These are phyloP conservation scores for Bombus confusus DNA, from an alignment of 1,140 invertebrate species.

Conservation along the genomic window DNA sequence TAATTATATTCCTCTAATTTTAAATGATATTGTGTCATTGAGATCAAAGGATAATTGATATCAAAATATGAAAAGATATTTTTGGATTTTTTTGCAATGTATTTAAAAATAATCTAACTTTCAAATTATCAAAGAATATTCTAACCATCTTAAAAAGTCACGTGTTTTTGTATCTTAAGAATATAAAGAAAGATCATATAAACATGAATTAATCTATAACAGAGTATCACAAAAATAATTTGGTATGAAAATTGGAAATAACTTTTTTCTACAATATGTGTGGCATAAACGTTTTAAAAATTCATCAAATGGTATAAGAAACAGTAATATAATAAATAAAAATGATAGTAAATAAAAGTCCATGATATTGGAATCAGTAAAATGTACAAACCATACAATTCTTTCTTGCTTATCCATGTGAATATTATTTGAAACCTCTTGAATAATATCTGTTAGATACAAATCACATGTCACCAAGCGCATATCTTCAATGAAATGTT, in stretches of 20 bases:
- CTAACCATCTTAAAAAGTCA: too few species aligned
- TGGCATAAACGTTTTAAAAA: not conserved
- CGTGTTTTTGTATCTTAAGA: too few species aligned
- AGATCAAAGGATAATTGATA: too few species aligned
- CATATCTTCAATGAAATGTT: not conserved
- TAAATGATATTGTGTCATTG: too few species aligned
- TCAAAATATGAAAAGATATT: too few species aligned
- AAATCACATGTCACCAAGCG: not conserved
- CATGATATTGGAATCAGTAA: not conserved
- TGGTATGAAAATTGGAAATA: not conserved
- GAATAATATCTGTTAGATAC: not conserved
- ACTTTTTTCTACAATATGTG: not conserved
- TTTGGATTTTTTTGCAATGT: too few species aligned
- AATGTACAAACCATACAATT: not conserved
- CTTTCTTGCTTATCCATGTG: not conserved
- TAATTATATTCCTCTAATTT: too few species aligned
- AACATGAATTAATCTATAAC: not conserved
- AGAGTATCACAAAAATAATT: not conserved
- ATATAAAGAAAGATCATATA: not conserved
- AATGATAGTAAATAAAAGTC: not conserved
- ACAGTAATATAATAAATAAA: conserved; percentile 5
- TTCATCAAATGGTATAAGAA: not conserved
- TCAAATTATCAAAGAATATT: too few species aligned
- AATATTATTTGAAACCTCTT: not conserved
- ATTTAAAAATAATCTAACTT: too few species aligned